Evolutionary conservation across 2,888 invertebrate species (phyloP).

Genomic region (Prionchulus punctatus): DNA sequence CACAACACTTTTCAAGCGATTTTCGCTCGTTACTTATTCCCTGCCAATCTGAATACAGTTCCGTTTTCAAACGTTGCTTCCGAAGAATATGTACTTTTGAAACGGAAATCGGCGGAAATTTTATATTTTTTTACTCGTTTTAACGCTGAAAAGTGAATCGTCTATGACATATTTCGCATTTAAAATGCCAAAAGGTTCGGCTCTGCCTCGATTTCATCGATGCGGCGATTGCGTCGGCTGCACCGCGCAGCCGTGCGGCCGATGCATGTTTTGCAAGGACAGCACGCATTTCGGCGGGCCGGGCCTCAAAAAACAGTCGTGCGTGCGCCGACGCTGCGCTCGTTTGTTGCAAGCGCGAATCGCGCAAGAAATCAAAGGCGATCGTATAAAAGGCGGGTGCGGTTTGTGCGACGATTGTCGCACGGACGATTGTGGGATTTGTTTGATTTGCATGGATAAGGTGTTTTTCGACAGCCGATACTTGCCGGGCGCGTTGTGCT

Average conservation of each 20-base stretch:
- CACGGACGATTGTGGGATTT: constrained; percentile 24
- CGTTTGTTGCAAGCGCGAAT: constrained; percentile 22
- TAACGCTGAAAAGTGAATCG: no score
- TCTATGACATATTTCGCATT: no score
- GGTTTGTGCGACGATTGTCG: constrained; percentile 29
- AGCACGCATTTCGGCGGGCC: constrained; percentile 95
- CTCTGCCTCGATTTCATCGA: neutral
- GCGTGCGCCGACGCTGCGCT: constrained; percentile 59
- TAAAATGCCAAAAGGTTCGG: no score
- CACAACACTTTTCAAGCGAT: no score
- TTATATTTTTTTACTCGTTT: no score
- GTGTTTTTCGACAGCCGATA: constrained; percentile 29
- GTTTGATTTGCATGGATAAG: constrained; percentile 29
- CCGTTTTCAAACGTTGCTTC: no score
- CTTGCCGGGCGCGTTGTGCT: constrained; percentile 30
- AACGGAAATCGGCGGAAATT: no score
- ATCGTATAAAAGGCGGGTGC: constrained; percentile 27
- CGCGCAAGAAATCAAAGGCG: no score
- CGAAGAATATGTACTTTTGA: no score
- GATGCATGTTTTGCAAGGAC: constrained; percentile 87
- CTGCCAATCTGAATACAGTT: no score
- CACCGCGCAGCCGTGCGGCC: constrained; percentile 50
- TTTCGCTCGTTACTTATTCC: no score
- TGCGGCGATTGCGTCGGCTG: constrained; percentile 29
- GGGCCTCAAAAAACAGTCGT: constrained; percentile 85